Base-by-base conservation (phyloP, 1,140 invertebrate species). In the Colletes gigas region DNA sequence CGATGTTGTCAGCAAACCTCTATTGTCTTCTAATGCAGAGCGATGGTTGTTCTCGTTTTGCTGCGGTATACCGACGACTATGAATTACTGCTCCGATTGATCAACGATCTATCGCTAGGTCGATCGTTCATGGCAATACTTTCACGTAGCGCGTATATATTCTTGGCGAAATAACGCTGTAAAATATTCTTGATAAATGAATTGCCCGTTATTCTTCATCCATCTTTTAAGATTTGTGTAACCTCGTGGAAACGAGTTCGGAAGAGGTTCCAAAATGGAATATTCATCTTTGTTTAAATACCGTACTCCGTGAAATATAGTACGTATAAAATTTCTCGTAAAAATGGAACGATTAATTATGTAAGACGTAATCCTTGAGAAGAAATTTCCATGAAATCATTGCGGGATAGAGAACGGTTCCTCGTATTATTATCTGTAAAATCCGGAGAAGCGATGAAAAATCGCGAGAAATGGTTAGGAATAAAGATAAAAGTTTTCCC, bases 21-120 rank as follows among this genome's bases (percentile, higher is more conserved):
- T 73, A 62, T 73, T 72, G 41, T 47, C 41, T 12, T 6, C 55
- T 60, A 47, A 50, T 19, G 57, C n/a, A 47, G 41, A 19, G 15
- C 39, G 41, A 72, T 44, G 39, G 39, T 59, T 50, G 68, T 10
- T 30, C 57, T 30, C 15, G 57, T 71, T 73, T 62, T 59, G 54
- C 55, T 50, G 15, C 17, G 17, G 30, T 17, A 21, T 41, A 7
- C 0, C 41, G n/a, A 8, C 4, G 30, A 44, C n/a, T 19, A 41
- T 19, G 63, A 66, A 3, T 59, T 14, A 15, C 3, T 17, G 14
- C 57, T 57, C 12, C 9, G 1, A 5, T 12, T 7, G 68, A 39
- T 41, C 68, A 12, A 54, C 54, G 68, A 19, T 52, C 65, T n/a
- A 39, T 30, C 21, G 67, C 17, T 4, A 3, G 9, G 19, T 54